Conservation (phyloP, 2,888 invertebrate species). For the Sphinx pinastri region DNA sequence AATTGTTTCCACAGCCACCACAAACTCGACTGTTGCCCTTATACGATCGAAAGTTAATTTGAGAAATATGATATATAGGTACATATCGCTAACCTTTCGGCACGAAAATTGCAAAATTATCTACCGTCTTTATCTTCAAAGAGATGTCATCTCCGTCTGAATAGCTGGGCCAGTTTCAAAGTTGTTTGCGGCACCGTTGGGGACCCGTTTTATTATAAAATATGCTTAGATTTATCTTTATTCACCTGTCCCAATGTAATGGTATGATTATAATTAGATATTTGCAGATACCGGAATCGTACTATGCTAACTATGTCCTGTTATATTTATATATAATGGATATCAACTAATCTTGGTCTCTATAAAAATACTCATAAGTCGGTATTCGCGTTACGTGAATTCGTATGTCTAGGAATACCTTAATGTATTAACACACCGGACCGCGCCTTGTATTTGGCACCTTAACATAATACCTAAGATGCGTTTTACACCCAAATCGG, state of each 20-base stretch:
- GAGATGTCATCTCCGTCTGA: conserved; percentile 80
- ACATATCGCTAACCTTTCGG: conserved; percentile 70
- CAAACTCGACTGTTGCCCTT: conserved; percentile 58
- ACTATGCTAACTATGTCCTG: background rate
- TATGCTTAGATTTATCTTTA: conserved; percentile 68
- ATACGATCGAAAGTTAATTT: conserved; percentile 76
- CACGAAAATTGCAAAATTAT: conserved; percentile 82
- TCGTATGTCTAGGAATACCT: too few relatives aligned
- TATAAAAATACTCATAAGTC: too few relatives aligned
- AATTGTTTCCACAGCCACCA: conserved; percentile 37
- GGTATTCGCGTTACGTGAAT: too few relatives aligned
- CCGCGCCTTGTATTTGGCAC: too few relatives aligned
- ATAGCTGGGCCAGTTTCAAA: conserved; percentile 74
- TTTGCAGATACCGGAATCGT: conserved; percentile 1
- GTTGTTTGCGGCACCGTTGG: conserved; percentile 73
- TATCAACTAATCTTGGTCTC: too few relatives aligned
- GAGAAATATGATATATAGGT: conserved; percentile 71
- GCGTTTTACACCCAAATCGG: too few relatives aligned
- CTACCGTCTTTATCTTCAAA: conserved; percentile 82
- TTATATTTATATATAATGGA: too few relatives aligned
- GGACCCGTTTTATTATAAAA: conserved; percentile 68
- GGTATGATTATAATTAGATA: conserved; percentile 47
- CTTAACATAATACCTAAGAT: too few relatives aligned
- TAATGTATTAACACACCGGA: too few relatives aligned
- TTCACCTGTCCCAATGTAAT: conserved; percentile 60